Evolutionary conservation across 2,888 invertebrate genomes (phyloP), one percentile per base, ranked within the genome.

Genomic region (Hylaea fasciaria): DNA sequence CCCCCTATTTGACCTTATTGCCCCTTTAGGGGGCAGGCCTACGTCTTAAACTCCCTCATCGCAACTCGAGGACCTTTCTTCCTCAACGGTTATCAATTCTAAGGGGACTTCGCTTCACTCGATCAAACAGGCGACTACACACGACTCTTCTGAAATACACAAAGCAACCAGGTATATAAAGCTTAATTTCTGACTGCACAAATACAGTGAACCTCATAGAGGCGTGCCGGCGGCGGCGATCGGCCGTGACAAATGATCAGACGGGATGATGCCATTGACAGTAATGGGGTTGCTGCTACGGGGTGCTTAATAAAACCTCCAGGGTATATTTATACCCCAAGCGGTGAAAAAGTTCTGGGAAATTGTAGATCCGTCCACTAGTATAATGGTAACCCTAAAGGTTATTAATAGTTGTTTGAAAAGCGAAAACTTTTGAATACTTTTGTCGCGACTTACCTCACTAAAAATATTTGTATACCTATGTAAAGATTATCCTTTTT

Each of bases 201-300:
- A 51, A 37, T 44, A 53, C 12, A 43, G n/a, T 2, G 37, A 0
- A 0, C 8, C 14, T 35, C 22, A 72, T 71, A 71, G 73, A 77
- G 82, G 82, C 82, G 82, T 78, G 79, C 45, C 51, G 51, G 70
- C 73, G 57, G 60, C 64, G 69, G 62, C 69, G 64, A 65, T 66
- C 68, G 74, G 46, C 72, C 65, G 79, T 85, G 83, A 85, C 81
- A 82, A 84, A 85, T 83, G 82, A 80, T 78, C 82, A 78, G 71
- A 52, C 69, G 71, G 77, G 78, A 81, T 84, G 82, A 80, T 77
- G 80, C 76, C 71, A 84, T 83, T 77, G 83, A 78, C 80, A 76
- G 81, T 84, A 83, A 83, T 84, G 78, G 77, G 68, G 67, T 66
- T 65, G 64, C 64, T 62, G 63, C 68, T 68, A 66, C 54, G 67